phyloP scores from a whole-genome alignment of 2,888 invertebrate species.

The Dione vanillae region DNA sequence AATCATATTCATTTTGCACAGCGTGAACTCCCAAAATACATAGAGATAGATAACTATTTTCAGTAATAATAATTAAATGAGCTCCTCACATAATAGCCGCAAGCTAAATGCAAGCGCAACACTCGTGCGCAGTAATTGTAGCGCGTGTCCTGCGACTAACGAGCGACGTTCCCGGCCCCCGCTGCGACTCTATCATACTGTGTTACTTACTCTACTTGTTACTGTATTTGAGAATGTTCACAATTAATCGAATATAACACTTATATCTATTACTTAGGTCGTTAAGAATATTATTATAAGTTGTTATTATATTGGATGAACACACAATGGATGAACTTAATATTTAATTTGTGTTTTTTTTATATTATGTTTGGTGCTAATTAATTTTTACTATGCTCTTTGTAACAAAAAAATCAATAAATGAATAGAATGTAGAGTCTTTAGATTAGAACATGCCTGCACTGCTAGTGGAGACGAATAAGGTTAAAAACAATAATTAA shows the following conservation, averaged over 20 bases:
- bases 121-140: conserved; percentile 39
- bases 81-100: conserved; percentile 11
- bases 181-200: conserved; percentile 51
- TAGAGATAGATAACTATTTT: not conserved
- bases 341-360: too few species aligned
- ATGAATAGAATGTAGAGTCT: too few species aligned
- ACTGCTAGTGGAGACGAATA: too few species aligned
- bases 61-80: not conserved
- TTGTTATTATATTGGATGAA: too few species aligned
- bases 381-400: too few species aligned
- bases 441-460: too few species aligned
- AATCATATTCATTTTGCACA: too few species aligned
- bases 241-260: conserved; percentile 1
- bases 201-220: not conserved
- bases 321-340: too few species aligned
- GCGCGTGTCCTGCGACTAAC: conserved; percentile 52
- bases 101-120: conserved; percentile 38
- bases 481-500: too few species aligned
- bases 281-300: not conserved
- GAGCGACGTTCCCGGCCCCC: conserved; percentile 67
- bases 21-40: too few species aligned
- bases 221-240: conserved; percentile 11
- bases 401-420: too few species aligned
- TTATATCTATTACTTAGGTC: not conserved
- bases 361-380: too few species aligned